These are phyloP conservation scores for Pogonomyrmex barbatus DNA, from an alignment of 1,140 invertebrate genomes.

Conservation along the genomic window DNA sequence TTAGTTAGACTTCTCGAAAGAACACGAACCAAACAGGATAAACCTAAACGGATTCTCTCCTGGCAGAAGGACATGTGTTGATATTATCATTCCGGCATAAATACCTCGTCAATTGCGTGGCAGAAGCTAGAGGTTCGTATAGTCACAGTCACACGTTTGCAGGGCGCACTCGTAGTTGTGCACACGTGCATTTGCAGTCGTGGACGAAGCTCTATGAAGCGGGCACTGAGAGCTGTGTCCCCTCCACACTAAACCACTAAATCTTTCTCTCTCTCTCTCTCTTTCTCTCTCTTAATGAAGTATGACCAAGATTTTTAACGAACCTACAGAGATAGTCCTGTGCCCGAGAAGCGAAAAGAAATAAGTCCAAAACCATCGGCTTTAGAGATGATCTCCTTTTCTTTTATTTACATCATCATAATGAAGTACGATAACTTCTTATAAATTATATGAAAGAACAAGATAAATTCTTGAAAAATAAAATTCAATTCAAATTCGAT, in stretches of 20 bases:
- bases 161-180: conserved; percentile 83
- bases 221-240: conserved; percentile 82
- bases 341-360: conserved; percentile 14
- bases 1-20: neutral
- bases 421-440: neutral
- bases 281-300: conserved; percentile 6
- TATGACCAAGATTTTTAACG: conserved; percentile 34
- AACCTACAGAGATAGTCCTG: conserved; percentile 11
- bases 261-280: conserved; percentile 77
- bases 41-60: conserved; percentile 45
- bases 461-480: neutral
- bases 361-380: conserved; percentile 27
- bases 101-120: conserved; percentile 86
- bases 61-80: conserved; percentile 82
- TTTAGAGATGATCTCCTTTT: neutral
- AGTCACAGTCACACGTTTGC: conserved; percentile 84
- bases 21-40: neutral
- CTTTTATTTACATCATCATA: neutral
- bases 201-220: conserved; percentile 84
- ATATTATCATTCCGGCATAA: conserved; percentile 86
- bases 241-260: conserved; percentile 85
- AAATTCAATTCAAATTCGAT: neutral
- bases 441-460: neutral
- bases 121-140: conserved; percentile 86
- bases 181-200: conserved; percentile 58